Evolutionary conservation across 2,797 vertebrate genomes (phyloP).

Genomic region (Oreonectes daqikongensis): DNA sequence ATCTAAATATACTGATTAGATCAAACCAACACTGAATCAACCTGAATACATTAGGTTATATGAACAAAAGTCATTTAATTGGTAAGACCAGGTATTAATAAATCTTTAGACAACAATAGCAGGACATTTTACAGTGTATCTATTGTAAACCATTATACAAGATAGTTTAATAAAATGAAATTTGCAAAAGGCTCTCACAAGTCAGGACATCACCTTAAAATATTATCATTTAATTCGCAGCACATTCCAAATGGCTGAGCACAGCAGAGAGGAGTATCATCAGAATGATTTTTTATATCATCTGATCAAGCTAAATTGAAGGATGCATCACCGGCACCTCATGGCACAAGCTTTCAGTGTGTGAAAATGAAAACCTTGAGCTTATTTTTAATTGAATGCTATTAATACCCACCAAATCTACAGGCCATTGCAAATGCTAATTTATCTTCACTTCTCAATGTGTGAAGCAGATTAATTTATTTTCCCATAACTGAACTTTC

Average conservation of each 20-base stretch:
- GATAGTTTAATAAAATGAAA: conserved; percentile 2
- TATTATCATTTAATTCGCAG: neutral
- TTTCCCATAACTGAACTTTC: conserved; percentile 41
- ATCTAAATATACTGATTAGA: neutral
- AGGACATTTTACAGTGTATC: neutral
- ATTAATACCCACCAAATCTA: conserved; percentile 35
- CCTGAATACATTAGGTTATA: neutral
- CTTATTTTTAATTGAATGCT: conserved; percentile 39
- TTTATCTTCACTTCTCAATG: conserved; percentile 43
- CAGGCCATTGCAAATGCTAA: conserved; percentile 6
- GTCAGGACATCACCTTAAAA: neutral
- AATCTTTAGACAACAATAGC: neutral
- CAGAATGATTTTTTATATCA: conserved; percentile 22
- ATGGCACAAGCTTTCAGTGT: conserved; percentile 13
- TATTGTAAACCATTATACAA: neutral
- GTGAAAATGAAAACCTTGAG: conserved; percentile 51
- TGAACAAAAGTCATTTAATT: neutral
- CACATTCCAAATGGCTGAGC: conserved; percentile 18
- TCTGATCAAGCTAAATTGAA: conserved; percentile 34
- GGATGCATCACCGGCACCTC: conserved; percentile 16
- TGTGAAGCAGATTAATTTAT: conserved; percentile 45
- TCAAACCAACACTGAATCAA: neutral
- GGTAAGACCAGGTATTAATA: neutral
- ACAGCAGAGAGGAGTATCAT: conserved; percentile 17
- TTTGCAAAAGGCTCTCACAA: neutral